phyloP scores from a whole-genome alignment of 2,888 invertebrate species.

The Lathronympha strigana region DNA sequence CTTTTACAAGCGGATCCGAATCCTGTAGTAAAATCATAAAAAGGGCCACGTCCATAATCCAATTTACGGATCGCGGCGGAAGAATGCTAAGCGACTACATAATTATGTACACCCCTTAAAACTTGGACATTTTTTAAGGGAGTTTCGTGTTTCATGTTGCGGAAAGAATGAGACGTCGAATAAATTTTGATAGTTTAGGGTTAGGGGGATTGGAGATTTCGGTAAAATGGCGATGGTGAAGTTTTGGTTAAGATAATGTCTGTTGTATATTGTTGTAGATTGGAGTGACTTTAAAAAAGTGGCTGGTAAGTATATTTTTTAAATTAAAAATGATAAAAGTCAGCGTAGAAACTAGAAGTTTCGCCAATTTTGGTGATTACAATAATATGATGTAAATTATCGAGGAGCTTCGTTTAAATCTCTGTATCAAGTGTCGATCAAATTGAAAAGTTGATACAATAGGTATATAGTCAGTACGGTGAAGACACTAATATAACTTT shows the following conservation, averaged over 20 bases:
- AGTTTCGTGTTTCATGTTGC: conserved; percentile 31
- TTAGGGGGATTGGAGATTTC: conserved; percentile 14
- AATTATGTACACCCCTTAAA: conserved; percentile 58
- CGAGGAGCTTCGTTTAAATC: too few relatives aligned
- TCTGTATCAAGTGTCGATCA: too few relatives aligned
- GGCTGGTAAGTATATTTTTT: too few relatives aligned
- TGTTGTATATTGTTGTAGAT: not conserved
- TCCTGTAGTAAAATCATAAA: conserved; percentile 77
- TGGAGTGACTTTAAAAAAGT: not conserved
- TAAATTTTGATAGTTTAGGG: conserved; percentile 41
- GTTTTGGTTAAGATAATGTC: not conserved
- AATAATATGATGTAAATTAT: too few relatives aligned
- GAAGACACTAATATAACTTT: too few relatives aligned
- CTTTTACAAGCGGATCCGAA: conserved; percentile 66
- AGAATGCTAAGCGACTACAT: conserved; percentile 74
- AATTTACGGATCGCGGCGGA: conserved; percentile 70
- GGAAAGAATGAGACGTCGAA: conserved; percentile 35
- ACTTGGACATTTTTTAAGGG: conserved; percentile 34
- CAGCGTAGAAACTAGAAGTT: too few relatives aligned
- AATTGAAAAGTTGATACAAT: too few relatives aligned
- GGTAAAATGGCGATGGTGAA: not conserved
- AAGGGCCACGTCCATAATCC: conserved; percentile 78
- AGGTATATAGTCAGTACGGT: too few relatives aligned
- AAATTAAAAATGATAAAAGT: too few relatives aligned
- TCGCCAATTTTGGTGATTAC: too few relatives aligned